Percentiles rank a stretch among this genome's conserved stretches.
phyloP scores from a whole-genome alignment of 2,113 vertebrate genomes.

The Arizona elegans region DNA sequence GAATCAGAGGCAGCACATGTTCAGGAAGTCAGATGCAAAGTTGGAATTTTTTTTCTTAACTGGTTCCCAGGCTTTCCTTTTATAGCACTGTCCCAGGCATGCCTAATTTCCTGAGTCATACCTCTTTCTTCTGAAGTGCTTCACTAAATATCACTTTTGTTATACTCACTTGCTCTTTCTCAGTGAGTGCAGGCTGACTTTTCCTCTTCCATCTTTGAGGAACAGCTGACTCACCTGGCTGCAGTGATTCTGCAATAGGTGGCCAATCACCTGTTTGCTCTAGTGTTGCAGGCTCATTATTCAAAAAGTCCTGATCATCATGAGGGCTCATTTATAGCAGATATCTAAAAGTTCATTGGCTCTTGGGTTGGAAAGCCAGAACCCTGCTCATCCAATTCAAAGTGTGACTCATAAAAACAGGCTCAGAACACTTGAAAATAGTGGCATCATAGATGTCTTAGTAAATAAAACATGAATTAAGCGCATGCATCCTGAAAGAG shows the following conservation, averaged over 20 bases:
- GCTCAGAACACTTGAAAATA: not conserved
- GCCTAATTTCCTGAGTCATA: not conserved
- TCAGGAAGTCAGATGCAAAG: not conserved
- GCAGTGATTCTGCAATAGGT: not conserved
- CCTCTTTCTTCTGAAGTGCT: not conserved
- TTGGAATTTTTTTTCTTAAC: not conserved
- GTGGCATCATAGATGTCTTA: not conserved
- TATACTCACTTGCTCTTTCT: not conserved
- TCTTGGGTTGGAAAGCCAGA: not conserved
- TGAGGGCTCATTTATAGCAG: not conserved
- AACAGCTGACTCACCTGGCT: not conserved
- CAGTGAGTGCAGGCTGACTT: not conserved
- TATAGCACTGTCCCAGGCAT: not conserved
- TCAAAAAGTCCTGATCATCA: not conserved
- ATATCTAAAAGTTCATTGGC: not conserved
- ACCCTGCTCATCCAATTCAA: not conserved
- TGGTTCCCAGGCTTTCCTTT: not conserved
- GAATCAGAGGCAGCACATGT: not conserved
- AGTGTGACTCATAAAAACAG: not conserved
- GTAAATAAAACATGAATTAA: not conserved
- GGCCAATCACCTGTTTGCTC: not conserved
- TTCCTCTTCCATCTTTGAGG: not conserved
- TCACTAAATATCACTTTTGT: not conserved
- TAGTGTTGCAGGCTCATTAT: not conserved
- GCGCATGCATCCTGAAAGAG: not conserved